Base-by-base conservation (phyloP, 2,888 invertebrate species). In the Pharmacophagus antenor region DNA sequence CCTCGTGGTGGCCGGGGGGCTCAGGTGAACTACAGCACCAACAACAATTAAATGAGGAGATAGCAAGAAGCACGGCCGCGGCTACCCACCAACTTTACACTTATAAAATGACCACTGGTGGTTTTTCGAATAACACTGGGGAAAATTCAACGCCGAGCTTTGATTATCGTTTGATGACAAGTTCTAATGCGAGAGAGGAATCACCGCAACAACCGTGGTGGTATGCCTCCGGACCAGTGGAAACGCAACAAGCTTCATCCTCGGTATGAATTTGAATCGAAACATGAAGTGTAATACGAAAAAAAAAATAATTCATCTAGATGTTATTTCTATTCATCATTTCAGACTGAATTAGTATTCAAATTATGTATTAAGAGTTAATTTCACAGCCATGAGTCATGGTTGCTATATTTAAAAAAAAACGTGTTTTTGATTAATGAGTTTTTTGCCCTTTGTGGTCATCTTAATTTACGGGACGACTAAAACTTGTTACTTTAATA, bases 71-170 rank as follows among this genome's bases (percentile, higher is more conserved):
- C 64, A 87, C 88, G 62, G 85, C 88, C 22, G 79, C 87, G 58
- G 76, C 92, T 65, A 88, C 91, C 74, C 95, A 95, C 79, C 95
- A 95, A 85, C 91, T 95, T 71, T 96, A 95, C 82, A 94, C 94
- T 65, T 96, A 96, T 85, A 96, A 96, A 92, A 95, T 96, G 95
- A 94, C 95, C 75, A 94, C 95, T 82, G 95, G 95, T 82, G 95
- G 95, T 82, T 95, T 96, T 92, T 93, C 95, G 74, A 87, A 94
- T 93, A 85, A 94, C 92, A 88, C 92, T 88, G 77, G 92, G 88
- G 89, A 93, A 92, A 85, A 92, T 83, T 92, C 94, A 63, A 92
- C 93, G 66, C 92, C 93, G 66, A 93, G 92, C 75, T 95, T 95
- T 84, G 95, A 95, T 84, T 95, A 95, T 84, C 94, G 95, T 80